Conservation (phyloP, 2,888 invertebrate species). For the Apamea anceps region DNA sequence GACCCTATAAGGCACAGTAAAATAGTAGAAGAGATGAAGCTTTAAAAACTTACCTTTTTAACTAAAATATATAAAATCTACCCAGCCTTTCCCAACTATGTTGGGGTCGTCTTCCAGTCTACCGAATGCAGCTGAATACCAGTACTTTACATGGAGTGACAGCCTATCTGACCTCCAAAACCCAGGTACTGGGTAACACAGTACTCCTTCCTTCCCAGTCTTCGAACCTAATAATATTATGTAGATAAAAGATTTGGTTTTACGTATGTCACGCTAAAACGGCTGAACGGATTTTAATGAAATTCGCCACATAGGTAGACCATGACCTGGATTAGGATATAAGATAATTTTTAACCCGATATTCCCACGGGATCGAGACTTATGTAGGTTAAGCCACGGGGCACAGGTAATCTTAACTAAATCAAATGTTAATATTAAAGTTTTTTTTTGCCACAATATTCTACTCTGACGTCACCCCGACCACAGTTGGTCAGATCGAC, state of each 20-base stretch:
- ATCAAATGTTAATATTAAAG: neutral
- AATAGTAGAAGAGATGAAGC: neutral
- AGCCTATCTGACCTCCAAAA: neutral
- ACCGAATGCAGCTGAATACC: neutral
- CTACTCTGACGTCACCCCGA: conserved; percentile 24
- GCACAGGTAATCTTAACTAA: neutral
- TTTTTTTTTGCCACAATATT: neutral
- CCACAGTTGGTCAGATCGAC: conserved; percentile 15
- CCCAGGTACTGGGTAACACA: neutral
- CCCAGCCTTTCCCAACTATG: neutral
- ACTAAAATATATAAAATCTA: neutral
- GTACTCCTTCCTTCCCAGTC: neutral
- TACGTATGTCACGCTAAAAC: neutral
- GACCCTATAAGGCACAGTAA: neutral
- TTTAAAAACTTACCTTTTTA: neutral
- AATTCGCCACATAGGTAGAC: neutral
- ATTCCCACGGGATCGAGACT: neutral
- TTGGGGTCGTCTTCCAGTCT: neutral
- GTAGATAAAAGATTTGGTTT: neutral
- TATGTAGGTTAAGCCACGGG: neutral
- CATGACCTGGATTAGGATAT: neutral
- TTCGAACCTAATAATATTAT: no score
- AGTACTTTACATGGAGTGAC: neutral
- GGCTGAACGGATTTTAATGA: neutral
- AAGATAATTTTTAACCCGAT: no score